Conservation (phyloP, 2,113 vertebrate genomes). For the Ariopsis seemanni region DNA sequence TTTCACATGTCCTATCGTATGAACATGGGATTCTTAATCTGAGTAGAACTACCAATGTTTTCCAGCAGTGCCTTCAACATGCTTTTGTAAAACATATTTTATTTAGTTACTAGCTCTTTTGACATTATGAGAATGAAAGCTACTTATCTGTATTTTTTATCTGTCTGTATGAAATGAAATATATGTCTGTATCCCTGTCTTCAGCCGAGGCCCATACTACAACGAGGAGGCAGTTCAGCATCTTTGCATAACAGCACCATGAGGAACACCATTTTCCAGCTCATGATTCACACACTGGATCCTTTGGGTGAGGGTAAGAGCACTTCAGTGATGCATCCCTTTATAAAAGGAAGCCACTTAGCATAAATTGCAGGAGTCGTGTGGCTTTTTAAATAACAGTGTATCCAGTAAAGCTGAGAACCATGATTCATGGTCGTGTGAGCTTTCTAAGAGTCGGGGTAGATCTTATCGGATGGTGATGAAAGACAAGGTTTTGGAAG, state of each 20-base stretch:
- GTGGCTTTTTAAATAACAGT: constrained; percentile 12
- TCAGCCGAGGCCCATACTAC: constrained; percentile 79
- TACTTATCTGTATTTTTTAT: neutral
- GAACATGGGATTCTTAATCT: constrained; percentile 19
- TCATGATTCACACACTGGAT: constrained; percentile 93
- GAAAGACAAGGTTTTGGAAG: neutral
- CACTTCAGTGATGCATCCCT: constrained; percentile 37
- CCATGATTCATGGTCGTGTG: neutral
- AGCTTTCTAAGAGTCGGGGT: neutral
- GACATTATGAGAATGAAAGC: neutral
- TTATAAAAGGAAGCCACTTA: constrained; percentile 32
- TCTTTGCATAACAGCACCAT: constrained; percentile 94
- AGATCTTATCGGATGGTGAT: neutral
- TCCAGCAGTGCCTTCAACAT: neutral
- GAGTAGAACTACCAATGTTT: neutral
- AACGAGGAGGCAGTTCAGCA: constrained; percentile 85
- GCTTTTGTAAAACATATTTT: neutral
- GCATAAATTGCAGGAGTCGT: constrained; percentile 25
- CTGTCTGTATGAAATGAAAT: neutral
- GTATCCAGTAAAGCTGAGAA: neutral
- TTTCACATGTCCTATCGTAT: constrained; percentile 26
- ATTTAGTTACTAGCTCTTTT: neutral
- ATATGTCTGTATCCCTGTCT: constrained; percentile 47
- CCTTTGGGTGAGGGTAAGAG: constrained; percentile 87
- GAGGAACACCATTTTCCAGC: constrained; percentile 88